Evolutionary conservation across 2,797 vertebrate genomes (phyloP), one percentile per base, ranked within the genome.

Genomic region (Malurus splendens): DNA sequence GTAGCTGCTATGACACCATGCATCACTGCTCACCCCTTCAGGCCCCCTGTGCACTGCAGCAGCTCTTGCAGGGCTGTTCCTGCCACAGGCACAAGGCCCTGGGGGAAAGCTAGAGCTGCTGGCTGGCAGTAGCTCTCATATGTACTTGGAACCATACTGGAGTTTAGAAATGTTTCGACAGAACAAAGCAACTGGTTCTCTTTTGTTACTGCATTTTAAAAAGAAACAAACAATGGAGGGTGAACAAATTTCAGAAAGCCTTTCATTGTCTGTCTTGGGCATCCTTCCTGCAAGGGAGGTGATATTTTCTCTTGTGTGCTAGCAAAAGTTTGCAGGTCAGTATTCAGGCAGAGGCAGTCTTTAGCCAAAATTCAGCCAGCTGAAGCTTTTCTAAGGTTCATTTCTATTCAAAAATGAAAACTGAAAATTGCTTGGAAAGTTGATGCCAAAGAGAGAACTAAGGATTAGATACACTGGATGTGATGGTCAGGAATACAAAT

Each of bases 11-110:
- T 59, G 51, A 44, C 44, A 68, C 20, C 4, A 10, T 4, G 25
- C 50, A 51, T 30, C 9, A 1, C 24, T 39, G 24, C 54, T 80
- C 13, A 67, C 2, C 28, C 11, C 30, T 55, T 38, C 67, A 86
- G 55, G 32, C 38, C 28, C 25, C 2, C 36, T 9, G n/a, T 24
- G 48, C 0, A 0, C 61, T 12, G 8, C 0, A 1, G 42, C 55
- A 81, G 25, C 8, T 84, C 25, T 41, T 7, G 14, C 6, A 41
- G 38, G 11, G 45, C 50, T 8, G 2, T 10, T 72, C 7, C 62
- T 71, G 50, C 56, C 2, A 1, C 50, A 67, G 38, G 23, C 42
- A 28, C 1, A 1, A 60, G 54, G 22, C 19, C 39, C 28, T 23
- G 17, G 71, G 36, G 61, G 25, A 76, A 85, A 57, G 8, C 27